Conservation (phyloP, 2,888 invertebrate species). For the Crossocerus cetratus region DNA sequence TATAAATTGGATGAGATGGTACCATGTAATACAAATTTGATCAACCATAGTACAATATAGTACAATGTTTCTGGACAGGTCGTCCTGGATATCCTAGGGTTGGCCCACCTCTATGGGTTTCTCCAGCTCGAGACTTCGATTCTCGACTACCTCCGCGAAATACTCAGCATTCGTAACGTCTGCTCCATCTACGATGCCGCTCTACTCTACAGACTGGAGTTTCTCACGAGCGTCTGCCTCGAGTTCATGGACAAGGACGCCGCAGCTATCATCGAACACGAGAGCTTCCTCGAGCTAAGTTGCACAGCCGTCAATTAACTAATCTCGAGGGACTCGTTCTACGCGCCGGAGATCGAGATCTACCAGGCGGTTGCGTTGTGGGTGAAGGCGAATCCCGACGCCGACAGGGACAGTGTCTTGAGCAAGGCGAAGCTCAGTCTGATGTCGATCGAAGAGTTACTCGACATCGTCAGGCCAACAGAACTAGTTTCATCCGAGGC, state of each 20-base stretch:
- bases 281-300: slow-evolving; percentile 90
- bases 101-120: slow-evolving; percentile 98
- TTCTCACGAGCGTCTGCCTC: slow-evolving; percentile 85
- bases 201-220: slow-evolving; percentile 82
- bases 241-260: slow-evolving; percentile 95
- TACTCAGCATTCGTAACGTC: slow-evolving; percentile 92
- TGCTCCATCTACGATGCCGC: slow-evolving; percentile 97
- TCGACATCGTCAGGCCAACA: slow-evolving; percentile 93
- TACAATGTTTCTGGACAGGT: too few species aligned
- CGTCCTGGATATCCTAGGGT: slow-evolving; percentile 82
- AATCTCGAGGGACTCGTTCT: slow-evolving; percentile 95
- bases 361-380: slow-evolving; percentile 93
- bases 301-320: slow-evolving; percentile 90
- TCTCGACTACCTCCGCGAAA: slow-evolving; percentile 94
- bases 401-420: slow-evolving; percentile 73
- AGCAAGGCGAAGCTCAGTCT: slow-evolving; percentile 85
- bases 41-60: too few species aligned
- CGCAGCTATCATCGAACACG: slow-evolving; percentile 88
- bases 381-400: slow-evolving; percentile 88
- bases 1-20: too few species aligned
- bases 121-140: slow-evolving; percentile 93
- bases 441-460: slow-evolving; percentile 91
- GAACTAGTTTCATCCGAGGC: slow-evolving; percentile 91
- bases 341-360: slow-evolving; percentile 96
- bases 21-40: not conserved